Percentiles rank a stretch among this genome's conserved stretches.
Conservation (phyloP, 2,113 vertebrate genomes). For the Sarotherodon lohbergeri region DNA sequence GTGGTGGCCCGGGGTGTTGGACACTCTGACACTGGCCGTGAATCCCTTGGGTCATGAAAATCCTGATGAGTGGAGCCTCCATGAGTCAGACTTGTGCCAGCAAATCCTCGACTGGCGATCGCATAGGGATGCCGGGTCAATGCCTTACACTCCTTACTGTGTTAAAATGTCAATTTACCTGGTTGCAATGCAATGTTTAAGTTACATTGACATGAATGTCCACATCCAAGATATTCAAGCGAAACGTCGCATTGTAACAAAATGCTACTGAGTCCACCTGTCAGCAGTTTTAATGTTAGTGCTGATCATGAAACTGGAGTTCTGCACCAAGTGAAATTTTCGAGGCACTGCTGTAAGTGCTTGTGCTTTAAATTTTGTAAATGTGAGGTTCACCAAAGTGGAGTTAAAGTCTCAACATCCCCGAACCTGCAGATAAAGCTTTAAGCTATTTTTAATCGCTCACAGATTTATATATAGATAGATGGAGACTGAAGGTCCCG, state of each 20-base stretch:
- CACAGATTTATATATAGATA: background rate
- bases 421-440: background rate
- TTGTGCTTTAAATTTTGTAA: background rate
- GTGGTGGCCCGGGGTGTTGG: background rate
- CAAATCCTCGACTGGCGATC: background rate
- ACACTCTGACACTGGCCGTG: background rate
- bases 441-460: background rate
- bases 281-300: background rate
- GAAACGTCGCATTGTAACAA: background rate
- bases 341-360: background rate
- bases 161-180: background rate
- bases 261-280: background rate
- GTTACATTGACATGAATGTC: background rate
- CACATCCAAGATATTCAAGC: background rate
- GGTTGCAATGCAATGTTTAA: background rate
- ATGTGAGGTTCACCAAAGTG: background rate
- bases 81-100: background rate
- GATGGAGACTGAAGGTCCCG: background rate
- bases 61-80: background rate
- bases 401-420: background rate
- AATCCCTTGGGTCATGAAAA: background rate
- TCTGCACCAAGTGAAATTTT: background rate
- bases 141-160: background rate
- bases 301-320: background rate
- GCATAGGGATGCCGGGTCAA: background rate